phyloP scores from a whole-genome alignment of 2,113 vertebrate species.

The Ameiurus melas region DNA sequence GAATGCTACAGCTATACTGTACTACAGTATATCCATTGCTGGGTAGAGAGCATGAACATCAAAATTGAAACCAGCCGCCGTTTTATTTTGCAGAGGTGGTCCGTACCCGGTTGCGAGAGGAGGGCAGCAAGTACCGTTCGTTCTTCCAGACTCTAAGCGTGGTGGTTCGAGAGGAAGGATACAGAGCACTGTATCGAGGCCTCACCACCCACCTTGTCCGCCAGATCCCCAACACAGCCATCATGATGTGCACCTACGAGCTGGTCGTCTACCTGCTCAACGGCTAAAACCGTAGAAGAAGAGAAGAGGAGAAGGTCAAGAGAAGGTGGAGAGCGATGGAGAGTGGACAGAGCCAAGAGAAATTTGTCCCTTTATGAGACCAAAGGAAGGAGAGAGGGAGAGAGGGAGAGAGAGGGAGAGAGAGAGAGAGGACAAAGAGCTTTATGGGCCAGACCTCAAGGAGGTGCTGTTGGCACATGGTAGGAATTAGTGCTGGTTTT shows the following conservation, averaged over 20 bases:
- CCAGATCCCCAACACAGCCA: constrained; percentile 98
- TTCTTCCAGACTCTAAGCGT: constrained; percentile 92
- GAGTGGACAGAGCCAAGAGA: constrained; percentile 2
- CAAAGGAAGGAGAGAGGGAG: constrained; percentile 67
- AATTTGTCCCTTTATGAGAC: constrained; percentile 63
- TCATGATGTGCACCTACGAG: constrained; percentile 99
- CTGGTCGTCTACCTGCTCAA: constrained; percentile 93
- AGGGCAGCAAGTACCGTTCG: constrained; percentile 95
- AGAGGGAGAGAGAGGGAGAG: constrained; percentile 57
- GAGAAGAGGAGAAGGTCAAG: constrained; percentile 21
- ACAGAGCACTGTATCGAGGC: constrained; percentile 90
- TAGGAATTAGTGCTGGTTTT: constrained; percentile 7
- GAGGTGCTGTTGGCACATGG: constrained; percentile 20
- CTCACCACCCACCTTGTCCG: constrained; percentile 93
- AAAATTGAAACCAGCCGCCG: not conserved
- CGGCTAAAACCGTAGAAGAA: constrained; percentile 71
- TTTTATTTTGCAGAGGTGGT: constrained; percentile 83
- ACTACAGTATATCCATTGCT: not conserved
- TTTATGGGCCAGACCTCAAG: constrained; percentile 53
- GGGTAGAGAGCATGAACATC: not conserved
- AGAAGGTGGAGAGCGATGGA: constrained; percentile 18
- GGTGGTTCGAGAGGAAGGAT: constrained; percentile 92
- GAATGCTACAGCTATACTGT: not conserved
- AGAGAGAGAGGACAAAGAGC: constrained; percentile 36
- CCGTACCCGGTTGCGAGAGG: constrained; percentile 96